Evolutionary conservation across 2,113 vertebrate species (phyloP).

Genomic region (Phaetusa simplex): DNA sequence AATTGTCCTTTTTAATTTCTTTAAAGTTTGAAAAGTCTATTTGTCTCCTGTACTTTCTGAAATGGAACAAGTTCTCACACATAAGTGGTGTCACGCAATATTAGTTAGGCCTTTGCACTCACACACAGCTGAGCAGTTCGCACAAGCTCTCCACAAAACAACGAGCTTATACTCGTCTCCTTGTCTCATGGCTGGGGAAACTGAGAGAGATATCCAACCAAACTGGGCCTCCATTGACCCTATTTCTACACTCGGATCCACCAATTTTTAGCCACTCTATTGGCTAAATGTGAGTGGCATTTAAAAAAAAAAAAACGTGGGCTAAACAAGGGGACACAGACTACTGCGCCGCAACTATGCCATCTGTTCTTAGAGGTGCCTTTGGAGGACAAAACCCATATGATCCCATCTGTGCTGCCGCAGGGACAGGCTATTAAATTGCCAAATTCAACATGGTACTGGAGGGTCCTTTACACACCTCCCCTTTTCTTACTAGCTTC

Average conservation of each 20-base stretch:
- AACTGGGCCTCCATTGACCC: neutral
- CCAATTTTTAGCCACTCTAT: neutral
- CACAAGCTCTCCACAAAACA: neutral
- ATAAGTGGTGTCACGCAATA: neutral
- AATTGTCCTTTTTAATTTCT: neutral
- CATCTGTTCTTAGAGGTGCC: neutral
- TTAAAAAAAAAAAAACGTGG: neutral
- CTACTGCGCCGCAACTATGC: accelerated
- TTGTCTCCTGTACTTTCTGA: neutral
- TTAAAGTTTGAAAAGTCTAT: neutral
- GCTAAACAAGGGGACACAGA: neutral
- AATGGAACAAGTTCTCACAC: neutral
- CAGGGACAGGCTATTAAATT: neutral
- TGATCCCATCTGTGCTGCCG: neutral
- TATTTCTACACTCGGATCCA: neutral
- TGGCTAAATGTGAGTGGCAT: neutral
- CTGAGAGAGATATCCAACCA: neutral
- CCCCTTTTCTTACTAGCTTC: neutral
- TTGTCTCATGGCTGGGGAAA: neutral
- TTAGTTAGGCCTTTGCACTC: neutral
- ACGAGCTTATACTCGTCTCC: neutral
- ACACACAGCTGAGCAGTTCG: neutral
- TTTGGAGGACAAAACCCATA: neutral
- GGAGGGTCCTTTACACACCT: accelerated
- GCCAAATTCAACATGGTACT: neutral